Percentiles rank a stretch among this genome's conserved stretches.
Evolutionary conservation across 2,113 vertebrate species (phyloP).

Genomic region (Suncus etruscus): DNA sequence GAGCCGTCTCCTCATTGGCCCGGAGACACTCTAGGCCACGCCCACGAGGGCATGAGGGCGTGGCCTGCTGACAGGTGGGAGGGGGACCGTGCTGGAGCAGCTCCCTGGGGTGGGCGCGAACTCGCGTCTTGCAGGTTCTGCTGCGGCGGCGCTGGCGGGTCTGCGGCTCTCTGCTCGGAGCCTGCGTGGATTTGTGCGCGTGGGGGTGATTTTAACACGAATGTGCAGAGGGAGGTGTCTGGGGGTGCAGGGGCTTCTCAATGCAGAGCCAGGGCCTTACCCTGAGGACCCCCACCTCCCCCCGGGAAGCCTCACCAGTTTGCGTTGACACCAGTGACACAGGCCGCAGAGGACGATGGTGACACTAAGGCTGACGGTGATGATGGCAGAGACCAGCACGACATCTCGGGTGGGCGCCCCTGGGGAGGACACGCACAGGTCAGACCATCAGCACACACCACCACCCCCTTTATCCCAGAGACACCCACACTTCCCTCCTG

Average conservation of each 20-base stretch:
- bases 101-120: too few relatives aligned
- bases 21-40: not conserved
- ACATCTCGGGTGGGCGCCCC: conserved; percentile 95
- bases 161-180: not conserved
- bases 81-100: too few relatives aligned
- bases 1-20: not conserved
- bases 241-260: not conserved
- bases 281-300: not conserved
- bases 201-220: too few relatives aligned
- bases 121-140: too few relatives aligned
- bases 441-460: conserved; percentile 28
- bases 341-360: conserved; percentile 97
- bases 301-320: conserved; percentile 92
- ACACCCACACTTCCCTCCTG: not conserved
- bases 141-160: too few relatives aligned
- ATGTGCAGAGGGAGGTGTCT: too few relatives aligned
- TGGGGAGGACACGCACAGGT: conserved; percentile 82
- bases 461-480: not conserved
- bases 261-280: not conserved
- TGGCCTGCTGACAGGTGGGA: not conserved
- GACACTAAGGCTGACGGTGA: conserved; percentile 98
- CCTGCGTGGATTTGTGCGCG: too few relatives aligned
- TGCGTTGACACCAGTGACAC: conserved; percentile 99
- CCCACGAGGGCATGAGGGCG: not conserved
- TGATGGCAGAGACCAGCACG: conserved; percentile 97